phyloP scores from a whole-genome alignment of 2,888 invertebrate species.

The Tetragonula carbonaria region DNA sequence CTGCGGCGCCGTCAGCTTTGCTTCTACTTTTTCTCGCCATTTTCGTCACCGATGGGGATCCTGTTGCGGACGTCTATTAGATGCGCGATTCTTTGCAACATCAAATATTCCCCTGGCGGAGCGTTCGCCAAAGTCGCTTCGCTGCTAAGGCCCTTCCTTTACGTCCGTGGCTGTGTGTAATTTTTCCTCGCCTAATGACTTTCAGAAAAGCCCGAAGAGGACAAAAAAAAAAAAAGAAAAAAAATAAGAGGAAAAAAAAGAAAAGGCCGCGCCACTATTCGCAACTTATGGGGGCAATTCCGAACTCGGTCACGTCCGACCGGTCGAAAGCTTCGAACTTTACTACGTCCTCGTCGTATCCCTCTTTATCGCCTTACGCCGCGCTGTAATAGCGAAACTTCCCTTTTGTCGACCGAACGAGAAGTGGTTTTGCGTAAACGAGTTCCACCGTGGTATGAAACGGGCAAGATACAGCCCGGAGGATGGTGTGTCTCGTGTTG shows the following conservation, averaged over 20 bases:
- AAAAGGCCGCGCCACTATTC: neutral
- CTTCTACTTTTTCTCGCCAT: slow-evolving; percentile 52
- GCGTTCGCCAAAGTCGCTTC: slow-evolving; percentile 40
- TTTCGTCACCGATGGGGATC: slow-evolving; percentile 59
- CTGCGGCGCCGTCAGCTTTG: slow-evolving; percentile 34
- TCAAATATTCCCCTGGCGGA: slow-evolving; percentile 47
- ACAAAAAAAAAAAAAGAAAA: neutral
- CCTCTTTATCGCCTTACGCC: slow-evolving; percentile 24
- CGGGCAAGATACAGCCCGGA: slow-evolving; percentile 65
- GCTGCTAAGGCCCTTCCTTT: slow-evolving; percentile 13
- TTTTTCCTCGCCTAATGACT: slow-evolving; percentile 17
- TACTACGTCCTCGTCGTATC: slow-evolving; percentile 39
- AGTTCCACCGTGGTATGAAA: slow-evolving; percentile 51
- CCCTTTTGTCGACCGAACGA: slow-evolving; percentile 30
- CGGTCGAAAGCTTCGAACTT: slow-evolving; percentile 39
- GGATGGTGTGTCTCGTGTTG: slow-evolving; percentile 76
- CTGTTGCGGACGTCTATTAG: slow-evolving; percentile 65
- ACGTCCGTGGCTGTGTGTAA: neutral
- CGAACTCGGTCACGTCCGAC: slow-evolving; percentile 49
- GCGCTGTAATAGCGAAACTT: slow-evolving; percentile 32
- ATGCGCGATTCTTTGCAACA: slow-evolving; percentile 47
- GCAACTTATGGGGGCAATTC: slow-evolving; percentile 22
- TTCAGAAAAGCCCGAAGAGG: neutral
- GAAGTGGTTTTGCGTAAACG: slow-evolving; percentile 52
- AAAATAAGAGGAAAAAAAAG: neutral